Evolutionary conservation across 2,113 vertebrate species (phyloP), one percentile per base, ranked within the genome.

Genomic region (Mugil cephalus): DNA sequence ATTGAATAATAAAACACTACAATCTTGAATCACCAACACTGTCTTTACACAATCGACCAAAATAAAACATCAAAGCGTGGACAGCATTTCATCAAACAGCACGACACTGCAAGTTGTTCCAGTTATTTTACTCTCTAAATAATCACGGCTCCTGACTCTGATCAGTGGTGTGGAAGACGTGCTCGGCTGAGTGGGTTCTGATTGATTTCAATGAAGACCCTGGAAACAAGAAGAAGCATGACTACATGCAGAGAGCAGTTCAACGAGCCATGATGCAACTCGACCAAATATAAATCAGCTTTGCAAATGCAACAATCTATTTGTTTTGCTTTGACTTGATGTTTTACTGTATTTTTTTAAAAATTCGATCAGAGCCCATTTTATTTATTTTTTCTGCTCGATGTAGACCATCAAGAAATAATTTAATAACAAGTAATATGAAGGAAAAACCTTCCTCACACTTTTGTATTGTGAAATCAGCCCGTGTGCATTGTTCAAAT

Each of bases 151-250:
- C 35, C 53, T 59, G 76, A 80, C 70, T 77, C 61, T 80, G 63
- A 80, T 78, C 73, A 64, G 79, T 21, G 34, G 63, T 69, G 71
- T 80, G 79, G 84, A 77, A 78, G 46, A 62, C 11, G 55, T 17
- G 56, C 48, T 71, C n/a, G 13, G 64, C 74, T 40, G 45, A 69
- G 47, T 17, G 67, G 68, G 68, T 55, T 73, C 56, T 55, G 69
- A 85, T 54, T 76, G 82, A 83, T 78, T 85, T 75, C 62, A 30
- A 72, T 36, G 45, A 34, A 82, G 74, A 63, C 35, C 61, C 69
- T 56, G 36, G 43, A 70, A 74, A 66, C 76, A 2, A 43, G 68
- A 52, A 65, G 79, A 62, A 89, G 69, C 71, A 65, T 71, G 85
- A 77, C 58, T 43, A 47, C 73, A 76, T 2, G 12, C 43, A 56